Conservation (phyloP, 2,113 vertebrate genomes). For the Eolophus roseicapilla region DNA sequence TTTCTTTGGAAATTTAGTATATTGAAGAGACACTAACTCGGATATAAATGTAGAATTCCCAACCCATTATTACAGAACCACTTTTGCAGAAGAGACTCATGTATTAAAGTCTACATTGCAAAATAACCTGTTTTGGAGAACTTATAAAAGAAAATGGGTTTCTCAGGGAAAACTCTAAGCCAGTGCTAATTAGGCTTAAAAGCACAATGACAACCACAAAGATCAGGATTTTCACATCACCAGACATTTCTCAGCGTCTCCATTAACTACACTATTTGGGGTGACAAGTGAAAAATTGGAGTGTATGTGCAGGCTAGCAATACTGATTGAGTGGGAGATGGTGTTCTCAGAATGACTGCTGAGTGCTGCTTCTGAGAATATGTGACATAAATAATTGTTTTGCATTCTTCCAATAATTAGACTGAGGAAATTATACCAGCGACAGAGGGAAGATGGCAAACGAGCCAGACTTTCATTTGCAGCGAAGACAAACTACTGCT, state of each 20-base stretch:
- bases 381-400: not conserved
- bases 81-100: not conserved
- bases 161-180: not conserved
- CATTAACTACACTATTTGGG: not conserved
- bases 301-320: not conserved
- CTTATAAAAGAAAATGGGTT: not conserved
- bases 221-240: not conserved
- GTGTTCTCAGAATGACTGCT: not conserved
- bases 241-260: not conserved
- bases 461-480: not conserved
- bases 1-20: not conserved
- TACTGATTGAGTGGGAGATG: not conserved
- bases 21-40: not conserved
- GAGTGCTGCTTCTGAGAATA: not conserved
- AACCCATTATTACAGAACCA: not conserved
- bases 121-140: conserved; percentile 4
- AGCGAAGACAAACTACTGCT: not conserved
- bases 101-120: not conserved
- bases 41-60: not conserved
- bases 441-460: not conserved
- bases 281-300: not conserved
- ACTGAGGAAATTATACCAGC: not conserved
- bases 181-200: conserved; percentile 19
- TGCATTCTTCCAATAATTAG: not conserved
- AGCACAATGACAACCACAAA: not conserved